A percentile compares a stretch with the other conserved stretches of the same genome.
phyloP scores from a whole-genome alignment of 2,113 vertebrate species.

The Campylorhamphus procurvoides region DNA sequence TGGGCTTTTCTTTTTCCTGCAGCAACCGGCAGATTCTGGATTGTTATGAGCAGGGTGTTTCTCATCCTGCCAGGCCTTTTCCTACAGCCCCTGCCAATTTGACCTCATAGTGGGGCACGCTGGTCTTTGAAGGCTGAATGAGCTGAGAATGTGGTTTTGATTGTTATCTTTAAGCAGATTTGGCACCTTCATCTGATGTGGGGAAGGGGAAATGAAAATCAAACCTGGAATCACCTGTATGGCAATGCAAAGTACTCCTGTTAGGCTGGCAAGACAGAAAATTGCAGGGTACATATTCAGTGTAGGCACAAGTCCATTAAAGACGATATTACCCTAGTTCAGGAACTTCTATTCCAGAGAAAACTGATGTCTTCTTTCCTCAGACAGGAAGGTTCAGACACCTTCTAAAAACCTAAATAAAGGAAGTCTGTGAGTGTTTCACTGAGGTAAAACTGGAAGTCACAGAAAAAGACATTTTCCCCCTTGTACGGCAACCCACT shows the following conservation, averaged over 20 bases:
- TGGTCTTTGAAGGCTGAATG: not conserved
- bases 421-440: not conserved
- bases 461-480: constrained; percentile 34
- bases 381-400: not conserved
- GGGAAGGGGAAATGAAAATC: constrained; percentile 19
- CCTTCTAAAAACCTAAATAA: constrained; percentile 21
- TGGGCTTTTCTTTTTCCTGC: not conserved
- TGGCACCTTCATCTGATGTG: not conserved
- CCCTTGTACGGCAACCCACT: constrained; percentile 5
- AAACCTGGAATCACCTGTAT: not conserved
- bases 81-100: constrained; percentile 22
- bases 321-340: accelerated
- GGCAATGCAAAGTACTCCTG: not conserved
- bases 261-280: not conserved
- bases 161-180: not conserved
- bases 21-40: not conserved
- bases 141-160: not conserved
- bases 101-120: not conserved
- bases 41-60: constrained; percentile 14
- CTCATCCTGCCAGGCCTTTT: constrained; percentile 38
- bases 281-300: not conserved
- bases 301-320: not conserved
- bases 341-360: not conserved
- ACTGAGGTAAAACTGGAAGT: constrained; percentile 53
- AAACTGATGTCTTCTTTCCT: not conserved